Evolutionary conservation across 2,797 vertebrate genomes (phyloP).

Genomic region (Karalla daura): DNA sequence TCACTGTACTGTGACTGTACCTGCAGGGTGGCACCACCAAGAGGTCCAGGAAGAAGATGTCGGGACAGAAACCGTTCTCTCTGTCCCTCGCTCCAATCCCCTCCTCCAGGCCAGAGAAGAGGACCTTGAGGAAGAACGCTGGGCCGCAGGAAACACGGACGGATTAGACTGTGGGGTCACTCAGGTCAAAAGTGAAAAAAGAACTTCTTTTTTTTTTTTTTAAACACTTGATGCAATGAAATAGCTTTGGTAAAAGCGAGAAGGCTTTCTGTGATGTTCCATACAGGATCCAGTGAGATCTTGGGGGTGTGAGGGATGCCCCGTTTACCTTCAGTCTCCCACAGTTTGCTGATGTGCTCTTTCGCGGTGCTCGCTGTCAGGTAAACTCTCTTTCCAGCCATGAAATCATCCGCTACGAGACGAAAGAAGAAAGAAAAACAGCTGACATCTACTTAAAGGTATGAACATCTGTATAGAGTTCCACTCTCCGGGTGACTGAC

Average conservation of each 20-base stretch:
- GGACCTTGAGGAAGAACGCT: slow-evolving; percentile 92
- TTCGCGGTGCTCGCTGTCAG: slow-evolving; percentile 89
- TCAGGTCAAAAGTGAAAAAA: background rate
- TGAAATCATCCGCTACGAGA: slow-evolving; percentile 68
- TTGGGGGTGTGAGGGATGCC: too few relatives aligned
- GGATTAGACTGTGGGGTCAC: background rate
- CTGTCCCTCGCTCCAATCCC: slow-evolving; percentile 33
- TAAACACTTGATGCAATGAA: too few relatives aligned
- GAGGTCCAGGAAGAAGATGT: slow-evolving; percentile 93
- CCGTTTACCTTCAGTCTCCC: slow-evolving; percentile 96
- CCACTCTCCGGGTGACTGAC: background rate
- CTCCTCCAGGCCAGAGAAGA: slow-evolving; percentile 88
- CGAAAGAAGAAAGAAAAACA: too few relatives aligned
- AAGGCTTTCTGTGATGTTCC: too few relatives aligned
- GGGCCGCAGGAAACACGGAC: background rate
- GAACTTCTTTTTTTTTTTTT: too few relatives aligned
- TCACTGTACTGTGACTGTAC: slow-evolving; percentile 81
- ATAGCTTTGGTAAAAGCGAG: too few relatives aligned
- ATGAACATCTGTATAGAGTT: background rate
- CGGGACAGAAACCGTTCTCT: slow-evolving; percentile 77
- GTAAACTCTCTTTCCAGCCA: slow-evolving; percentile 88
- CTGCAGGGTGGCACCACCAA: slow-evolving; percentile 93
- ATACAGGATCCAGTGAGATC: too few relatives aligned
- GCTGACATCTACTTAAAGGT: background rate
- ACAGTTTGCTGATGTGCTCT: slow-evolving; percentile 87